Percentiles rank a stretch among this genome's conserved stretches.
These are phyloP conservation scores for Apogon hyalosoma DNA, from an alignment of 2,797 vertebrate genomes.

Conservation along the genomic window DNA sequence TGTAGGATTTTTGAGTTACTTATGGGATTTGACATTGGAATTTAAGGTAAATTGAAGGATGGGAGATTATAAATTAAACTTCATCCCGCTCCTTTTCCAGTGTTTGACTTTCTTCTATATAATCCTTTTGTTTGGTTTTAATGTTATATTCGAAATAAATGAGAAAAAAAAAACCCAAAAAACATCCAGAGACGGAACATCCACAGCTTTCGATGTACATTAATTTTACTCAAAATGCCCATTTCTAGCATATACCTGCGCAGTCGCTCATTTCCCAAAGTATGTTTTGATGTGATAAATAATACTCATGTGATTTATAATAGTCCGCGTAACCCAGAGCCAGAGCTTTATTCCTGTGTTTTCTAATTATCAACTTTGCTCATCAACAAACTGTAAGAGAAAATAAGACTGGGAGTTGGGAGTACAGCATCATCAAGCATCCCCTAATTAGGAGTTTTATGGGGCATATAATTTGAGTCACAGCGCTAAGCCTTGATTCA, in stretches of 20 bases:
- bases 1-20: too few species aligned
- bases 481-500: conserved; percentile 74
- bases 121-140: too few species aligned
- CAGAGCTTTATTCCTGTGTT: conserved; percentile 15
- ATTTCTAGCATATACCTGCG: too few species aligned
- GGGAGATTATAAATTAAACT: too few species aligned
- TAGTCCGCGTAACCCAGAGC: conserved; percentile 8
- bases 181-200: too few species aligned
- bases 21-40: too few species aligned
- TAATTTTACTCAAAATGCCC: too few species aligned
- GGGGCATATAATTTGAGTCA: conserved; percentile 84
- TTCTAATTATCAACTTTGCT: conserved; percentile 71
- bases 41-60: too few species aligned
- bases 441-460: conserved; percentile 84
- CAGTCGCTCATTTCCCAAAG: not conserved
- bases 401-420: conserved; percentile 36
- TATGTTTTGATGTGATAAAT: conserved; percentile 3
- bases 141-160: too few species aligned
- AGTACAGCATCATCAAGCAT: conserved; percentile 64
- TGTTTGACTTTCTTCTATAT: too few species aligned
- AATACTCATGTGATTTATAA: not conserved
- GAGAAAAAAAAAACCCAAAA: not conserved
- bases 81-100: too few species aligned
- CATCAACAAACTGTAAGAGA: conserved; percentile 50
- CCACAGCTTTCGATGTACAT: too few species aligned